Percentiles rank a stretch among this genome's conserved stretches.
These are phyloP conservation scores for Aulostomus chinensis DNA, from an alignment of 2,797 vertebrate species.

Conservation along the genomic window DNA sequence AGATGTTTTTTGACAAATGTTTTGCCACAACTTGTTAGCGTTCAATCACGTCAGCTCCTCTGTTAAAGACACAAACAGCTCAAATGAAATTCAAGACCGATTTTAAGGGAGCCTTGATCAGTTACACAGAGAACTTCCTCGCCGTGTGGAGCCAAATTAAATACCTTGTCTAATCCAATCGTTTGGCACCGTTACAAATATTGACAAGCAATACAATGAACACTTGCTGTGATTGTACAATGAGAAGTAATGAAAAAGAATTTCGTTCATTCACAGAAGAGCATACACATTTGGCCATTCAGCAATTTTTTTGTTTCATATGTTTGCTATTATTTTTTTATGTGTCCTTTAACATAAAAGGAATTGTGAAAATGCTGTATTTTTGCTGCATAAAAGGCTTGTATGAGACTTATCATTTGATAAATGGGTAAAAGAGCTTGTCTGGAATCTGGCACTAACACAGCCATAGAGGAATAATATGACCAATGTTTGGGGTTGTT, in stretches of 20 bases:
- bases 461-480: too few relatives aligned
- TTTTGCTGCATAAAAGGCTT: too few relatives aligned
- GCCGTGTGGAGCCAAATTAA: slow-evolving; percentile 16
- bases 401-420: too few relatives aligned
- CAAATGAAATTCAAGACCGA: slow-evolving; percentile 18
- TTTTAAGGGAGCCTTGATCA: slow-evolving; percentile 26
- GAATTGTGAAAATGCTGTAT: too few relatives aligned
- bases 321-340: too few relatives aligned
- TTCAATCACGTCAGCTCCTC: slow-evolving; percentile 3
- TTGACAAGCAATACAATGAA: slow-evolving; percentile 25
- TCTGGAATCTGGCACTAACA: too few relatives aligned
- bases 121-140: slow-evolving; percentile 10
- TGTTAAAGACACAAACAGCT: slow-evolving; percentile 20
- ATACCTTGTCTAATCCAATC: slow-evolving; percentile 31
- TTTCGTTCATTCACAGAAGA: slow-evolving; percentile 22
- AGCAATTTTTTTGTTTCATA: too few relatives aligned
- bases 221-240: slow-evolving; percentile 22
- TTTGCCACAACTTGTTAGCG: slow-evolving; percentile 25
- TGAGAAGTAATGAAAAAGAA: slow-evolving; percentile 27
- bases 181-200: slow-evolving; percentile 20
- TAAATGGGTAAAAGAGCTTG: too few relatives aligned
- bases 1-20: slow-evolving; percentile 22
- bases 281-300: background rate
- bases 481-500: too few relatives aligned
- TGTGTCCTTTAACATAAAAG: too few relatives aligned